A percentile compares a stretch with the other conserved stretches of the same genome.
Evolutionary conservation across 2,888 invertebrate genomes (phyloP).

Genomic region (Pseudanteris insignis): DNA sequence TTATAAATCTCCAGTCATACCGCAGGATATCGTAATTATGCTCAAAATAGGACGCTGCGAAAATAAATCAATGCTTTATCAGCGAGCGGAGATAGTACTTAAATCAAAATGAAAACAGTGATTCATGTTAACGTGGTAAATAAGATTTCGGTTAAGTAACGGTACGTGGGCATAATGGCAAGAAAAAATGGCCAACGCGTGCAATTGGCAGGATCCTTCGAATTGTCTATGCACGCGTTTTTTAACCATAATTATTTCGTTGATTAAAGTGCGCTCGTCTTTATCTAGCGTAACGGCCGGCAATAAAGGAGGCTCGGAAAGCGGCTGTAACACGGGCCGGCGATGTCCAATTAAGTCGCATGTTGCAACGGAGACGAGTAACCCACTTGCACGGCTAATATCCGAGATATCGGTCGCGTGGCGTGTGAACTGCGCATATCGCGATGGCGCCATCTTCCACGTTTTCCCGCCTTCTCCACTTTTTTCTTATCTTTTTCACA

Average conservation of each 20-base stretch:
- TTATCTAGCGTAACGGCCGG: conserved; percentile 25
- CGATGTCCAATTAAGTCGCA: conserved; percentile 58
- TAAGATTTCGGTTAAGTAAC: no score
- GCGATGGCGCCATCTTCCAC: conserved; percentile 53
- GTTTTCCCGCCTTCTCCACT: conserved; percentile 34
- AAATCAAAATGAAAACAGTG: no score
- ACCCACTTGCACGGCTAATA: conserved; percentile 55
- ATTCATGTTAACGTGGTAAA: no score
- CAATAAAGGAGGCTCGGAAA: conserved; percentile 19
- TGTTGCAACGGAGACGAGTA: conserved; percentile 57
- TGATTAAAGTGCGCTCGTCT: conserved; percentile 32
- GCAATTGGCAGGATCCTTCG: conserved; percentile 10
- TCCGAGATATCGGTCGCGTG: conserved; percentile 50
- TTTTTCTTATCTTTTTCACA: conserved; percentile 33
- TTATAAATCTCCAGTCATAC: no score
- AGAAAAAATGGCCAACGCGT: conserved; percentile 12
- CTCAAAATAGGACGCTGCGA: no score
- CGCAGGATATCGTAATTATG: no score
- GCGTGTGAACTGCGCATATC: conserved; percentile 59
- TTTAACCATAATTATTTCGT: conserved; percentile 26
- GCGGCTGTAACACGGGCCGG: conserved; percentile 24
- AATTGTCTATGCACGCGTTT: conserved; percentile 24
- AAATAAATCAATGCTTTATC: no score
- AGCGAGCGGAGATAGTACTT: no score
- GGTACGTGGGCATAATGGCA: conserved; percentile 1